phyloP scores from a whole-genome alignment of 1,140 invertebrate species.

The Melipona quadrifasciata region DNA sequence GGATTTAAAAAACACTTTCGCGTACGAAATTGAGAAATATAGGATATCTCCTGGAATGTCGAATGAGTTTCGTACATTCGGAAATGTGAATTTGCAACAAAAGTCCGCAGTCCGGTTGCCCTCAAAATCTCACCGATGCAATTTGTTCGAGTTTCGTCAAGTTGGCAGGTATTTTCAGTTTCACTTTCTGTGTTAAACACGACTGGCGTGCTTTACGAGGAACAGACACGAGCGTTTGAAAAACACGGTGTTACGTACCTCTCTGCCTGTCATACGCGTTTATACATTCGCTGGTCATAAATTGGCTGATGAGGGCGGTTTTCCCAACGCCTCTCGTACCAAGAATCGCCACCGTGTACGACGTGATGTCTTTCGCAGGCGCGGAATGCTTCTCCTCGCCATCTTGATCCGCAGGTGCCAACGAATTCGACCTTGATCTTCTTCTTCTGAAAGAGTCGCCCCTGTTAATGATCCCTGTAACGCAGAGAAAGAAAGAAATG shows the following conservation, averaged over 20 bases:
- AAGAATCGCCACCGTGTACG: slow-evolving; percentile 90
- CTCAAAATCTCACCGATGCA: not conserved
- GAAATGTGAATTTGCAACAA: no score
- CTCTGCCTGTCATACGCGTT: slow-evolving; percentile 93
- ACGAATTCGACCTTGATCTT: slow-evolving; percentile 89
- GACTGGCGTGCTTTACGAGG: not conserved
- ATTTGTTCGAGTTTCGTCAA: not conserved
- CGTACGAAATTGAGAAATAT: no score
- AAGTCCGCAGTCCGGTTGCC: no score
- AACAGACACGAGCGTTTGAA: not conserved
- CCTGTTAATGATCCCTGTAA: slow-evolving; percentile 91
- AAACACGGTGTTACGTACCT: slow-evolving; percentile 81
- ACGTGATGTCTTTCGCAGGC: slow-evolving; percentile 82
- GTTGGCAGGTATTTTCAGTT: not conserved
- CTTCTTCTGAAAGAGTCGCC: slow-evolving; percentile 93
- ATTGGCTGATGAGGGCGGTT: slow-evolving; percentile 94
- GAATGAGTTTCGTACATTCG: no score
- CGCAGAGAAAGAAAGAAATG: no score
- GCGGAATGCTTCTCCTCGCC: slow-evolving; percentile 74
- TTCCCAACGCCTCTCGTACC: slow-evolving; percentile 95
- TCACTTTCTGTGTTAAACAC: not conserved
- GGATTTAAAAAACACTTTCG: no score
- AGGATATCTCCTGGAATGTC: no score
- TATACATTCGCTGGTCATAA: slow-evolving; percentile 97
- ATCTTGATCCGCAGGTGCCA: slow-evolving; percentile 73